Percentiles rank a stretch among this genome's conserved stretches.
These are phyloP conservation scores for Monochamus saltuarius DNA, from an alignment of 1,140 invertebrate genomes.

Conservation along the genomic window DNA sequence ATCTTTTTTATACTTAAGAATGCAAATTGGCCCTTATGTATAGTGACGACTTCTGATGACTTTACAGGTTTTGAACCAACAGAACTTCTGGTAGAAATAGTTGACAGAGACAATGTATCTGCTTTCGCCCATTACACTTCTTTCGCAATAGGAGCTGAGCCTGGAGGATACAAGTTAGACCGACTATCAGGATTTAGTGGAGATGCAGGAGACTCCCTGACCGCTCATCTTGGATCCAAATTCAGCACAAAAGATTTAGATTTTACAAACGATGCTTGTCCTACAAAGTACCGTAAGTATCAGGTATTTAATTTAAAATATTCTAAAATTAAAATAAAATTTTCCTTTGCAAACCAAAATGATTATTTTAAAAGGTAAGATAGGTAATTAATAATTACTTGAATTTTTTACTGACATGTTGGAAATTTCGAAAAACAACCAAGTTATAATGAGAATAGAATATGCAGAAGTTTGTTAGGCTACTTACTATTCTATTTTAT, in stretches of 20 bases:
- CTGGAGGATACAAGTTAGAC: slow-evolving; percentile 63
- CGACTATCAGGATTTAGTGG: slow-evolving; percentile 63
- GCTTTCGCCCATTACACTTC: slow-evolving; percentile 63
- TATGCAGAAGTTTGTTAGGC: no score
- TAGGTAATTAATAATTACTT: no score
- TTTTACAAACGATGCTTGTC: slow-evolving; percentile 73
- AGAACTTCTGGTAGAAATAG: slow-evolving; percentile 62
- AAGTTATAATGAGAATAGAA: no score
- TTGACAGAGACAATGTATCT: slow-evolving; percentile 59
- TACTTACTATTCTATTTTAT: no score
- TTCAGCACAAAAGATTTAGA: slow-evolving; percentile 74
- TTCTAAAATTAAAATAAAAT: no score
- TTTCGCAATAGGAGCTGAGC: slow-evolving; percentile 65
- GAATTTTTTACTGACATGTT: no score
- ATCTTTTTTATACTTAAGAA: no score
- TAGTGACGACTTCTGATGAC: background rate
- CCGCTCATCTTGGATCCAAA: slow-evolving; percentile 68
- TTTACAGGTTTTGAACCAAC: slow-evolving; percentile 13
- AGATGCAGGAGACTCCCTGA: slow-evolving; percentile 68
- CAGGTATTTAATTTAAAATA: no score
- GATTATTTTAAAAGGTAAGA: no score
- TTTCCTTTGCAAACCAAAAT: no score
- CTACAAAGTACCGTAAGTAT: slow-evolving; percentile 56
- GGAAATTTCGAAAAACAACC: no score
- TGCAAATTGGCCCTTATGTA: no score